Evolutionary conservation across 2,888 invertebrate species (phyloP).

Genomic region (Galerucella pusilla): DNA sequence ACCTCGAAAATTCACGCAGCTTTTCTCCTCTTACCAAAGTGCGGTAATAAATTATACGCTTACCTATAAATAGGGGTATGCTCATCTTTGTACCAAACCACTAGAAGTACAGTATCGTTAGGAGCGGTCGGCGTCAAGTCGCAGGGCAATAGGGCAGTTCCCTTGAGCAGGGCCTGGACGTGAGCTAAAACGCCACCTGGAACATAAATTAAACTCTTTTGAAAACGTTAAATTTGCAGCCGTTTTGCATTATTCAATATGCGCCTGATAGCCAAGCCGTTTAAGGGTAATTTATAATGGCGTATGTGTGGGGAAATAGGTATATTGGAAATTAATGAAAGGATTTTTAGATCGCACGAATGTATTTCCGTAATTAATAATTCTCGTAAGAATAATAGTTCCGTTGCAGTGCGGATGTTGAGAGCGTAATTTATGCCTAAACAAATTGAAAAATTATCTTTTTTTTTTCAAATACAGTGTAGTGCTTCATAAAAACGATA

Average conservation of each 20-base stretch:
- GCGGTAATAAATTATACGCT: constrained; percentile 50
- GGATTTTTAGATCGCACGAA: constrained; percentile 16
- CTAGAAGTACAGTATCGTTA: constrained; percentile 84
- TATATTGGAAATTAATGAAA: constrained; percentile 37
- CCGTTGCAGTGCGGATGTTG: neutral
- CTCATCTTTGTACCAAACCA: constrained; percentile 93
- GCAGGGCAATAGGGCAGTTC: constrained; percentile 85
- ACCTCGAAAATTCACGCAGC: neutral
- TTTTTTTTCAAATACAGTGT: neutral
- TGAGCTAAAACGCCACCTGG: constrained; percentile 64
- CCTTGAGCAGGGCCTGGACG: constrained; percentile 79
- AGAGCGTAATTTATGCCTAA: neutral
- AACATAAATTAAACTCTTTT: constrained; percentile 54
- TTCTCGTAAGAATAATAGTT: neutral
- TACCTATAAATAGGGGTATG: constrained; percentile 89
- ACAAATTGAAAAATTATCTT: neutral
- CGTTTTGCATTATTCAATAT: constrained; percentile 43
- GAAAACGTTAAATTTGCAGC: constrained; percentile 38
- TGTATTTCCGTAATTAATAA: constrained; percentile 19
- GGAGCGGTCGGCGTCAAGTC: constrained; percentile 82
- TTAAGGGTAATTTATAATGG: constrained; percentile 37
- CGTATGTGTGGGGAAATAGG: constrained; percentile 36
- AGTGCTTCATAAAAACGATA: neutral
- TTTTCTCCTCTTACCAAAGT: neutral
- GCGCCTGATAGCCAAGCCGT: constrained; percentile 35